Conservation (phyloP, 2,888 invertebrate species). For the Agrotis clavis region DNA sequence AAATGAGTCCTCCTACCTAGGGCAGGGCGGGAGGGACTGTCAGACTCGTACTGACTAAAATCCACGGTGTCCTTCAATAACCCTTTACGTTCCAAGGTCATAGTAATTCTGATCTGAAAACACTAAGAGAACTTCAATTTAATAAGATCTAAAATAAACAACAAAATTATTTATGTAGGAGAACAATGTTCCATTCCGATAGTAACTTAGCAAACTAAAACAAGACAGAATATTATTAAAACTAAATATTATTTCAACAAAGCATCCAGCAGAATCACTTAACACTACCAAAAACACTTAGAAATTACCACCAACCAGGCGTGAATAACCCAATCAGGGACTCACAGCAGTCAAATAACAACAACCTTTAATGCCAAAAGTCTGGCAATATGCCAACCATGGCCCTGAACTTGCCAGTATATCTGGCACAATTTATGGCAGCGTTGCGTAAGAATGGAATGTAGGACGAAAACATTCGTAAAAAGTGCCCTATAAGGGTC, state of each 20-base stretch:
- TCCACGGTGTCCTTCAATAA: no score
- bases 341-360: constrained; percentile 42
- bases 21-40: no score
- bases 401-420: constrained; percentile 62
- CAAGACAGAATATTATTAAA: not conserved
- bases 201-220: not conserved
- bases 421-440: constrained; percentile 59
- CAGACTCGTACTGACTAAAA: no score
- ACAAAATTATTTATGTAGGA: not conserved
- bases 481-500: constrained; percentile 22
- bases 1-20: no score
- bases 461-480: constrained; percentile 56
- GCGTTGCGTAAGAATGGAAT: constrained; percentile 58
- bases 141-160: no score
- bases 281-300: constrained; percentile 22
- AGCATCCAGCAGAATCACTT: constrained; percentile 10
- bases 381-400: constrained; percentile 59
- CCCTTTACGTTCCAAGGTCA: no score
- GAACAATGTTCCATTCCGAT: not conserved
- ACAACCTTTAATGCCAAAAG: constrained; percentile 56
- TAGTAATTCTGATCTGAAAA: no score
- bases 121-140: no score
- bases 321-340: constrained; percentile 55
- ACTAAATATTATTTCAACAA: not conserved
- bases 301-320: constrained; percentile 36